Base-by-base conservation (phyloP, 2,888 invertebrate species). In the Lacanobia oleracea region DNA sequence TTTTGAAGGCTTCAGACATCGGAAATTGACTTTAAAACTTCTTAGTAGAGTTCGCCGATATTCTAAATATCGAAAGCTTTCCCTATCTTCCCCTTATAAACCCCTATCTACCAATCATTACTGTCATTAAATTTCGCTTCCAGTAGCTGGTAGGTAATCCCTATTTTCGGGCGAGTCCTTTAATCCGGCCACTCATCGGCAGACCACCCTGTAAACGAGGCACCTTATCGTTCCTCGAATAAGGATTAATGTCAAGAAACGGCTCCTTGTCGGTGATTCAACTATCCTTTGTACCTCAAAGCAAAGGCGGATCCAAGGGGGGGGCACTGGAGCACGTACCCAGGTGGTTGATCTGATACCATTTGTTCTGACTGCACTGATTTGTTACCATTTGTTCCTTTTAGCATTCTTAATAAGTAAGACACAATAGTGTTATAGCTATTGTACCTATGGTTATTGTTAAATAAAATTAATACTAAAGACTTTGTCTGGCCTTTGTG, bases 151-250 rank as follows among this genome's bases (percentile, higher is more conserved):
- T 56, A 66, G 63, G 21, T 56, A 66, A 60, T 48, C 14, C 56
- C 6, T 64, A 57, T 53, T 72, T 76, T 57, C 51, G 18, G 33
- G 5, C 33, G 5, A 57, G 16, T 50, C 23, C 21, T 66, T 67
- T 64, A 69, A 80, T 69, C 65, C 61, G 54, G 59, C 37, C 59
- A 69, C 73, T 76, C 73, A 72, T 81, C 72, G 79, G 51, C 69
- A 71, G 89, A 85, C 89, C 89, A 88, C 89, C 88, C 84, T 60
- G 67, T 63, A 72, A 82, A 77, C 72, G 57, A 78, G 57, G 43
- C 61, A 72, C 72, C 62, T 80, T 81, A 72, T 73, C 72, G 74
- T 70, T 72, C 75, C 79, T 62, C 43, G 67, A 77, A 83, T 72
- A 78, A 80, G 84, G 83, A 88, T 87, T 86, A 84, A 84, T 75